Evolutionary conservation across 2,797 vertebrate species (phyloP).

Genomic region (Gymnoscopelus microlampas): DNA sequence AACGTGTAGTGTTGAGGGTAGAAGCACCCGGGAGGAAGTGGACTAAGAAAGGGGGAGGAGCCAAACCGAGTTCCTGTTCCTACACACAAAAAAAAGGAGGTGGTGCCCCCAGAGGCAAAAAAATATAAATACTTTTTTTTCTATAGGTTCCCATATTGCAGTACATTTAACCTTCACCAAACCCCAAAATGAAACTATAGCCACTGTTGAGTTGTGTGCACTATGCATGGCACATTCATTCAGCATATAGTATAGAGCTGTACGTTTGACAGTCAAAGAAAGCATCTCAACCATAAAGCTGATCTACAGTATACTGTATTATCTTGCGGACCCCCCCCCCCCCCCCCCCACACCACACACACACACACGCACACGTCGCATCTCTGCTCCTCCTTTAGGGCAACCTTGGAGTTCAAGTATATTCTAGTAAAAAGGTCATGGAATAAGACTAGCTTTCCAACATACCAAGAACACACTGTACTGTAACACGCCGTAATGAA

Average conservation of each 20-base stretch:
- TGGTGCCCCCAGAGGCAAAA: no score
- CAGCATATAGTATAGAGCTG: neutral
- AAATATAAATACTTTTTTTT: no score
- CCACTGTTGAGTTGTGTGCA: slow-evolving; percentile 14
- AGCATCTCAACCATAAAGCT: slow-evolving; percentile 30
- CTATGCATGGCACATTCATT: neutral
- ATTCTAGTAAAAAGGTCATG: slow-evolving; percentile 72
- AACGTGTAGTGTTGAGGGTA: no score
- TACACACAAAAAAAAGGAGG: no score
- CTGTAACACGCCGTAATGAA: slow-evolving; percentile 58
- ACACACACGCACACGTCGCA: neutral
- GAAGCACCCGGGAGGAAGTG: no score
- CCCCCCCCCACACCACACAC: slow-evolving; percentile 7
- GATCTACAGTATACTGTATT: slow-evolving; percentile 2
- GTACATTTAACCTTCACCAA: neutral
- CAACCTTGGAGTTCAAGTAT: slow-evolving; percentile 54
- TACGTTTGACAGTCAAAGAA: slow-evolving; percentile 19
- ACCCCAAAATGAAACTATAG: slow-evolving; percentile 15
- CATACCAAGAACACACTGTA: slow-evolving; percentile 60
- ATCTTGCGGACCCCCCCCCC: slow-evolving; percentile 24
- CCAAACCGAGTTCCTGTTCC: no score
- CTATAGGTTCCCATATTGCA: no score
- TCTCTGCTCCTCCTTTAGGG: slow-evolving; percentile 40
- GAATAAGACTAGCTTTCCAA: slow-evolving; percentile 64
- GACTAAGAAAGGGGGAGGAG: no score